Evolutionary conservation across 1,140 invertebrate genomes (phyloP), one percentile per base, ranked within the genome.

Genomic region (Camponotus pennsylvanicus): DNA sequence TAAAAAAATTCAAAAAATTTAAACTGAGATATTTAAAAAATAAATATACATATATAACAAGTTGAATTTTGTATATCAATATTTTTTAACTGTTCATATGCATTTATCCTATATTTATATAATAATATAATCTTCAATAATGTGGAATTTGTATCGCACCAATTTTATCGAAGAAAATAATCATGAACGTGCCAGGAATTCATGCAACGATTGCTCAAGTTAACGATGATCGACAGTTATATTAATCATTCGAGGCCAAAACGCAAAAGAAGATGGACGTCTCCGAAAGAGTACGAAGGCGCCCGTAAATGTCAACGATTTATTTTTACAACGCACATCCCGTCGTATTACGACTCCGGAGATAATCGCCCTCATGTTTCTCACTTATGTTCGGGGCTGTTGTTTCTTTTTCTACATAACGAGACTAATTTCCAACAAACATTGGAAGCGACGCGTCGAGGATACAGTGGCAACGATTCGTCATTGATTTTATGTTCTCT

Each of bases 271-370:
- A 55, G 15, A 57, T 32, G 34, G 32, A 61, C 57, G 15, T 55
- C 55, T 18, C 15, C 18, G 55, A 71, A 82, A 52, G 59, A 49
- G 9, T 40, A 7, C 9, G 52, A 1, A n/a, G 3, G 27, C 67
- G 32, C 27, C 45, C 63, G 52, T 85, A 57, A 85, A 70, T 86
- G 88, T 89, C 88, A 78, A 86, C 64, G 77, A 86, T 83, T 89
- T 89, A 89, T 89, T 89, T 89, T 89, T 87, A 57, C 61, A 89
- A 15, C 84, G 52, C 63, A 64, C 84, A 9, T 37, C 18, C 11
- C 34, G 21, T 18, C 45, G 55, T 61, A 82, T 82, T 40, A 71
- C 40, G 75, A 71, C 37, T 15, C 32, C 34, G 66, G 21, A 11
- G 37, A 57, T 69, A 77, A 89, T 89, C 66, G 88, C 40, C 66